A percentile compares a stretch with the other conserved stretches of the same genome.
These are phyloP conservation scores for Orgyia antiqua DNA, from an alignment of 2,888 invertebrate genomes.

Conservation along the genomic window DNA sequence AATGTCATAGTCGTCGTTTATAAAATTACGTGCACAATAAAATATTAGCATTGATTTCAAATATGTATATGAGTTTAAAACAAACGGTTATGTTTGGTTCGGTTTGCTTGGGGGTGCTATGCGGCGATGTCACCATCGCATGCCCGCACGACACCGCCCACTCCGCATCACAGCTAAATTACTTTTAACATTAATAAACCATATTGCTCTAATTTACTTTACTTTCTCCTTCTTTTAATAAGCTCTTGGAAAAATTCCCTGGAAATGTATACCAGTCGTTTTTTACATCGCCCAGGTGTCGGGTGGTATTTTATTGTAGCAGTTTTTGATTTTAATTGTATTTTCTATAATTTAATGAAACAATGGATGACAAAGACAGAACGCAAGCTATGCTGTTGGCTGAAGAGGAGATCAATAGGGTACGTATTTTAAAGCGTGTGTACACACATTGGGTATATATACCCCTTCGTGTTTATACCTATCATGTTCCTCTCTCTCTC, in stretches of 20 bases:
- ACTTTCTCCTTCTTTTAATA: constrained; percentile 74
- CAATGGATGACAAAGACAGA: constrained; percentile 39
- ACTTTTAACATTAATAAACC: constrained; percentile 74
- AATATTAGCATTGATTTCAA: constrained; percentile 1
- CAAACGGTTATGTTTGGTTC: constrained; percentile 18
- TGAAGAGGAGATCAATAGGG: constrained; percentile 68
- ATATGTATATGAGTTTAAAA: constrained; percentile 21
- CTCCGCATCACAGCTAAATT: constrained; percentile 61
- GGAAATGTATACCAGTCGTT: constrained; percentile 71
- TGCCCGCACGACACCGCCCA: constrained; percentile 54
- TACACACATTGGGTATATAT: too few relatives aligned
- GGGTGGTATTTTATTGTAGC: constrained; percentile 53
- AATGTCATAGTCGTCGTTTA: too few relatives aligned
- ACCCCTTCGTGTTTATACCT: too few relatives aligned
- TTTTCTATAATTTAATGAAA: constrained; percentile 27
- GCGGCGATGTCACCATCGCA: constrained; percentile 39
- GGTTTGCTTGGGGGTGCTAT: constrained; percentile 28
- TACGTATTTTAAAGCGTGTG: constrained; percentile 11
- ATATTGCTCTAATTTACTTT: constrained; percentile 74
- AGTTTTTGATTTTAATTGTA: constrained; percentile 22
- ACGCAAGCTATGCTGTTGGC: constrained; percentile 52
- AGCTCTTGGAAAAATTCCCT: constrained; percentile 61
- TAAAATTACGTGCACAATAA: too few relatives aligned
- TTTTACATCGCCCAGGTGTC: constrained; percentile 65
- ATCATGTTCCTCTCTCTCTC: too few relatives aligned